Evolutionary conservation across 1,140 invertebrate genomes (phyloP).

Genomic region (Drosophila sproati): DNA sequence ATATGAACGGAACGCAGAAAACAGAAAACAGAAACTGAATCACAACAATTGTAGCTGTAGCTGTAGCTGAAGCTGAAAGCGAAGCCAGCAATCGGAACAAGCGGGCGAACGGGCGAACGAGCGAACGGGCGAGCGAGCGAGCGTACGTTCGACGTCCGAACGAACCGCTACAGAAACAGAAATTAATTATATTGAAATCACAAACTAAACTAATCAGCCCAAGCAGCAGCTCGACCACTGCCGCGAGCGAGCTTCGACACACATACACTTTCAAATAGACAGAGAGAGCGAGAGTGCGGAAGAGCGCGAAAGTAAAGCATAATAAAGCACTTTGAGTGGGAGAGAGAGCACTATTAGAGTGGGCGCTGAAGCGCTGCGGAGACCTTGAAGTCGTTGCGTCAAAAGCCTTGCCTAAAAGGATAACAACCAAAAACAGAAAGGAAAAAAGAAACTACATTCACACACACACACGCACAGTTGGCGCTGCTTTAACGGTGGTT

Average conservation of each 20-base stretch:
- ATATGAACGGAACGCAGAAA: constrained; percentile 21
- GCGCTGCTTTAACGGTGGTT: neutral
- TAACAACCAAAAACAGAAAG: constrained; percentile 5
- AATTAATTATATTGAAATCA: constrained; percentile 82
- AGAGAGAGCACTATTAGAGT: constrained; percentile 3
- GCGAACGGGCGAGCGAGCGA: constrained; percentile 38
- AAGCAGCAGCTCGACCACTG: constrained; percentile 51
- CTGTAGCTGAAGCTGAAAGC: constrained; percentile 17
- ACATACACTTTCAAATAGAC: neutral
- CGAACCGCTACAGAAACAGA: constrained; percentile 76
- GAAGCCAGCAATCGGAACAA: constrained; percentile 17
- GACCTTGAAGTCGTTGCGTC: constrained; percentile 29
- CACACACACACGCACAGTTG: constrained; percentile 3
- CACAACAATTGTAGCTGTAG: constrained; percentile 44
- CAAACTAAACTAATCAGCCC: constrained; percentile 81
- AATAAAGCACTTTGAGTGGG: constrained; percentile 15
- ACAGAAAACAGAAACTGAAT: constrained; percentile 52
- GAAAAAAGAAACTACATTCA: neutral
- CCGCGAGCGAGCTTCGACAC: constrained; percentile 39
- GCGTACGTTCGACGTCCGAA: constrained; percentile 73
- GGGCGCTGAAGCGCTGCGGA: constrained; percentile 17
- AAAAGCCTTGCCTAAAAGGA: constrained; percentile 38
- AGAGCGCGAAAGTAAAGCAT: constrained; percentile 8
- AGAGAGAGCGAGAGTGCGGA: neutral
- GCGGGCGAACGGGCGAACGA: constrained; percentile 12